Conservation (phyloP, 2,888 invertebrate species). For the Agonum fuliginosum region DNA sequence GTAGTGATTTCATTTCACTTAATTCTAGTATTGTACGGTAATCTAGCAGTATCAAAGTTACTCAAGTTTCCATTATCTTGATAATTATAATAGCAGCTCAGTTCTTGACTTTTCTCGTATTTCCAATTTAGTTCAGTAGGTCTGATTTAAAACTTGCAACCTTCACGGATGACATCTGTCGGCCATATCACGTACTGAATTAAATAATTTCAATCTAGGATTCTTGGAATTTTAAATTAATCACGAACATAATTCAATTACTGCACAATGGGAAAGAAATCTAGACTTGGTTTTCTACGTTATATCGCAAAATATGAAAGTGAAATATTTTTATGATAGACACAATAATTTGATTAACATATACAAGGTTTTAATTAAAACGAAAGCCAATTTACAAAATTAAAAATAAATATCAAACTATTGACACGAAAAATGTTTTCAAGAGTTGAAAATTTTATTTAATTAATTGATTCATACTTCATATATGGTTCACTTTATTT, state of each 20-base stretch:
- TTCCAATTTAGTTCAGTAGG: constrained; percentile 54
- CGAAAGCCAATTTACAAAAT: too few species aligned
- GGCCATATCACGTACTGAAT: constrained; percentile 56
- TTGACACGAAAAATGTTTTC: too few species aligned
- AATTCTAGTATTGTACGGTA: too few species aligned
- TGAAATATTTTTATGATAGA: background rate
- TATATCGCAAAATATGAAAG: background rate
- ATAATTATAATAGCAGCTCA: constrained; percentile 54
- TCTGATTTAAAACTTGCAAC: constrained; percentile 43
- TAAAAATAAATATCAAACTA: too few species aligned
- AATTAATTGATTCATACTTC: too few species aligned
- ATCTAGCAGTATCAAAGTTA: background rate
- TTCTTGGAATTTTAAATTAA: constrained; percentile 53
- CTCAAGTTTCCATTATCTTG: constrained; percentile 5
- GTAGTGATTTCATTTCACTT: too few species aligned
- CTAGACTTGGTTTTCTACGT: background rate
- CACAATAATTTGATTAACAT: too few species aligned
- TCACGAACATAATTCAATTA: constrained; percentile 54
- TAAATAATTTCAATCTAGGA: constrained; percentile 53
- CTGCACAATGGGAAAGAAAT: constrained; percentile 46
- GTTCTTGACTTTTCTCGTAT: background rate
- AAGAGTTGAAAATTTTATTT: too few species aligned
- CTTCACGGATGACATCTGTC: constrained; percentile 47
- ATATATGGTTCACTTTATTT: too few species aligned
- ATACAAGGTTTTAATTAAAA: too few species aligned